phyloP scores from a whole-genome alignment of 2,113 vertebrate genomes.

The Aplodontia rufa region DNA sequence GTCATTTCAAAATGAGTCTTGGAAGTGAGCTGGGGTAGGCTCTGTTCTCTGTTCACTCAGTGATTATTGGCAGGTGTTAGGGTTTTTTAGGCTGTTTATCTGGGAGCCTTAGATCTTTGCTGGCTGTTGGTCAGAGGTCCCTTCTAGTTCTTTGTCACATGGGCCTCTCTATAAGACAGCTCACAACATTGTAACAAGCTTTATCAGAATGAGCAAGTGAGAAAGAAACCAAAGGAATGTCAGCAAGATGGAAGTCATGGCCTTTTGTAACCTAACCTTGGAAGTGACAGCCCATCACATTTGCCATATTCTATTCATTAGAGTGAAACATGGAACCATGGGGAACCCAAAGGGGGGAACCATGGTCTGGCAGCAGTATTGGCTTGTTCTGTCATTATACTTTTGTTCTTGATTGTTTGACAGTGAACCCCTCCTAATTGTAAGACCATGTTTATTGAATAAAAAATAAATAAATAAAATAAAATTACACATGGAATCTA shows the following conservation, averaged over 20 bases:
- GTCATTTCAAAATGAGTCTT: neutral
- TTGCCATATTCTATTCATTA: constrained; percentile 7
- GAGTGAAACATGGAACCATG: no score
- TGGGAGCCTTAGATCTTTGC: neutral
- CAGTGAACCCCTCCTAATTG: no score
- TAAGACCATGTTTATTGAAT: no score
- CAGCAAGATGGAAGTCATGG: neutral
- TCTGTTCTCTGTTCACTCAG: neutral
- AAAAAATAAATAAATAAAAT: neutral
- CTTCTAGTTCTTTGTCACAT: neutral
- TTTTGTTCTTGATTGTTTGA: no score
- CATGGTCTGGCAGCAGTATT: no score
- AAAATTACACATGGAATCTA: no score
- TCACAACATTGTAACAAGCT: neutral
- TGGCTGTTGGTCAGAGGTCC: neutral
- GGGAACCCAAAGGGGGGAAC: no score
- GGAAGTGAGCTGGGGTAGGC: neutral
- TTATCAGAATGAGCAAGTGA: constrained; percentile 11
- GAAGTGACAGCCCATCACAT: neutral
- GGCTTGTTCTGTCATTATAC: no score
- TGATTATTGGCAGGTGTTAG: neutral
- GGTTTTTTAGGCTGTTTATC: neutral
- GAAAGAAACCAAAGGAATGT: neutral
- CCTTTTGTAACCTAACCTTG: neutral
- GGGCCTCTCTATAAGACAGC: neutral